These are phyloP conservation scores for Rousettus leschenaultii DNA, from an alignment of 2,113 vertebrate genomes.

Conservation along the genomic window DNA sequence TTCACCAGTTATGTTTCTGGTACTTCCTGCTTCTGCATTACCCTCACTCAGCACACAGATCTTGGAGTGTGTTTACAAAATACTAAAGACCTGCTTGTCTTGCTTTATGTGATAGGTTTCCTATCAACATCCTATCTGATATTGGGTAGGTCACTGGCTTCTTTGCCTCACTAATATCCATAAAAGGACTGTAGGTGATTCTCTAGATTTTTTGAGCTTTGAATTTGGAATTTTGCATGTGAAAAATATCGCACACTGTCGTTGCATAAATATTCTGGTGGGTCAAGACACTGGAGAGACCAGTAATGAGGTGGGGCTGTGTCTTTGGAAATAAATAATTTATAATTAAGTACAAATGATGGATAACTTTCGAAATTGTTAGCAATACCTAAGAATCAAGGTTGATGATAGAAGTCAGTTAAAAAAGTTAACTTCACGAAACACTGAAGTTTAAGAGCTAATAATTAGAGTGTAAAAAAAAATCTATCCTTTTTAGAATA, in stretches of 20 bases:
- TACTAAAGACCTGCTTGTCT: background rate
- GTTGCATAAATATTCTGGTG: background rate
- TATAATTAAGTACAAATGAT: background rate
- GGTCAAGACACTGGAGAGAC: background rate
- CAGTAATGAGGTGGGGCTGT: background rate
- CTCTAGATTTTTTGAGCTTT: background rate
- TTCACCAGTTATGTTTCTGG: background rate
- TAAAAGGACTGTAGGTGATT: background rate
- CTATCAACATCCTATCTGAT: background rate
- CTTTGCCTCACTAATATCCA: background rate
- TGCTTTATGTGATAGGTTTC: background rate
- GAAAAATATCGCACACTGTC: background rate
- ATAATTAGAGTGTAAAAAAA: background rate
- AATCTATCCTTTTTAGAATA: background rate
- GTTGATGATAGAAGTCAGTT: background rate
- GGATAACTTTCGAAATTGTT: background rate
- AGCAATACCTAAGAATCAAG: background rate
- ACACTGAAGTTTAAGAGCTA: background rate
- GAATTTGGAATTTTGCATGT: background rate
- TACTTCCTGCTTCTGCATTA: background rate
- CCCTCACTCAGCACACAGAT: background rate
- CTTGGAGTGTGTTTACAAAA: background rate
- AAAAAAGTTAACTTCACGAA: background rate
- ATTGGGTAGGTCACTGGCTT: background rate
- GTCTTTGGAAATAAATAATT: slow-evolving; percentile 25